phyloP scores from a whole-genome alignment of 2,797 vertebrate genomes.

The Gorsachius magnificus region DNA sequence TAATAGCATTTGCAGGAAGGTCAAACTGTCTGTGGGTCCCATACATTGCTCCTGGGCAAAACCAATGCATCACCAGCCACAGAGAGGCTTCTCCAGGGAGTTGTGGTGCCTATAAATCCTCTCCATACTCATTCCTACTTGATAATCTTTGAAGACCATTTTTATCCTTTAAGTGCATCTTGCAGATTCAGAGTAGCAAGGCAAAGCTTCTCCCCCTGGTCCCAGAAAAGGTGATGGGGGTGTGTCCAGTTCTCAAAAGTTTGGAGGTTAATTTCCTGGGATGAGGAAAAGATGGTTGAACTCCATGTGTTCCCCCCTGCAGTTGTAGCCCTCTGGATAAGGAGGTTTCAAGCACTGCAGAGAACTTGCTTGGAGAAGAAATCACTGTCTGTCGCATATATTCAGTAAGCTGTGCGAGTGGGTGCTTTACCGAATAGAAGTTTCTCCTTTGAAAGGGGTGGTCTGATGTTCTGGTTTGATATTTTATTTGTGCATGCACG shows the following conservation, averaged over 20 bases:
- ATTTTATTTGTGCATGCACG: neutral
- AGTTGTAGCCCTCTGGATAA: neutral
- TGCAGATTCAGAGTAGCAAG: neutral
- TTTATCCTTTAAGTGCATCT: neutral
- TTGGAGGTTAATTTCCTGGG: neutral
- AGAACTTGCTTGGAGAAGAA: neutral
- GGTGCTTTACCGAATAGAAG: neutral
- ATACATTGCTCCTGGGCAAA: neutral
- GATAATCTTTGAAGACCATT: neutral
- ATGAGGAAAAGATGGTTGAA: neutral
- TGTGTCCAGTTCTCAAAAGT: neutral
- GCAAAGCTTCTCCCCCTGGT: neutral
- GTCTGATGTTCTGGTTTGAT: neutral
- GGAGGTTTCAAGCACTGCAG: neutral
- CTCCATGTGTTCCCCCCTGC: neutral
- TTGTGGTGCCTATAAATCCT: neutral
- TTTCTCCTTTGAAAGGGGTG: neutral
- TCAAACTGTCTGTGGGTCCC: neutral
- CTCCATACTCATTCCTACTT: neutral
- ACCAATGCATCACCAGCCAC: neutral
- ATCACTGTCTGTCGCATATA: neutral
- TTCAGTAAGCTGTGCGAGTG: neutral
- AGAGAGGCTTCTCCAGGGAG: neutral
- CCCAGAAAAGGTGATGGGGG: neutral
- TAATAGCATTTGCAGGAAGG: constrained; percentile 26